These are phyloP conservation scores for Phengaris arion DNA, from an alignment of 2,888 invertebrate species.

Conservation along the genomic window DNA sequence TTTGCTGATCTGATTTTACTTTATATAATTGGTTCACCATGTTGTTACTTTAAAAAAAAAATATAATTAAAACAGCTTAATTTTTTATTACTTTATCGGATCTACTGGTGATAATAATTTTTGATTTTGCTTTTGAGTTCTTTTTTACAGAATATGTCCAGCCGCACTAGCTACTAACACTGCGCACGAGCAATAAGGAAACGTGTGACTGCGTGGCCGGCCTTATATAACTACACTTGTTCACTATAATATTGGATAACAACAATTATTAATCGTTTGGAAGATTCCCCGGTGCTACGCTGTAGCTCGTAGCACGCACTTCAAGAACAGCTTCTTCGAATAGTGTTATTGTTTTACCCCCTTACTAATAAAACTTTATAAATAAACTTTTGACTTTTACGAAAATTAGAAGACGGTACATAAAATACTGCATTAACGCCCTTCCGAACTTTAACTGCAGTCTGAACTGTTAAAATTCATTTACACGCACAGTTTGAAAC, in stretches of 20 bases:
- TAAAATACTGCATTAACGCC: too few relatives aligned
- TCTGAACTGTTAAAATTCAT: too few relatives aligned
- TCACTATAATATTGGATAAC: not conserved
- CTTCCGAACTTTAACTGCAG: too few relatives aligned
- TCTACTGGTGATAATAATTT: not conserved
- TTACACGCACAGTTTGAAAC: too few relatives aligned
- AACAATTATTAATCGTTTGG: not conserved
- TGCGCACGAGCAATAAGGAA: not conserved
- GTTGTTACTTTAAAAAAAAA: conserved; percentile 39
- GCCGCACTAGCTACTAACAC: not conserved
- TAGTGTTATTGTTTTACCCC: too few relatives aligned
- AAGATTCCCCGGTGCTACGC: not conserved
- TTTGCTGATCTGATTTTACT: conserved; percentile 47
- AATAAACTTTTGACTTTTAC: too few relatives aligned
- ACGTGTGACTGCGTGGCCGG: not conserved
- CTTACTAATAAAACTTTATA: too few relatives aligned
- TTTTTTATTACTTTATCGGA: not conserved
- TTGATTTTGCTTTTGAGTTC: too few relatives aligned
- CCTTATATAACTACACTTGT: not conserved
- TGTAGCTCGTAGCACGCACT: not conserved
- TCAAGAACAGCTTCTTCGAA: too few relatives aligned
- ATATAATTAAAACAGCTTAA: not conserved
- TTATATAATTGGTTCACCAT: conserved; percentile 69
- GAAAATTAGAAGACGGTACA: too few relatives aligned
- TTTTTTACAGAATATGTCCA: too few relatives aligned